phyloP scores from a whole-genome alignment of 2,113 vertebrate species.

The Channa argus region DNA sequence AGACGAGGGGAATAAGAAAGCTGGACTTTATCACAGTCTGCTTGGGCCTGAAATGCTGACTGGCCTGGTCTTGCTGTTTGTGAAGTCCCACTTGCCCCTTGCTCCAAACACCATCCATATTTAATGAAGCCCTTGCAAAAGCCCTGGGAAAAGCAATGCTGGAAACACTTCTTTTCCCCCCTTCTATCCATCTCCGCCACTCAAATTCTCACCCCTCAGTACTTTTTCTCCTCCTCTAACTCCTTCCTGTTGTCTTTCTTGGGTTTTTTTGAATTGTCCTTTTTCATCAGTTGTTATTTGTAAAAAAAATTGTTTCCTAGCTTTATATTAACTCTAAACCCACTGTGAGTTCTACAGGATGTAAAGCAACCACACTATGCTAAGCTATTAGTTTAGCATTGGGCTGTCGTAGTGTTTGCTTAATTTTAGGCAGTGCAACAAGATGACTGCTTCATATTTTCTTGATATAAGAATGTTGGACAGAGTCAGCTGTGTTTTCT shows the following conservation, averaged over 20 bases:
- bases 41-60: slow-evolving; percentile 38
- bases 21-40: slow-evolving; percentile 20
- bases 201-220: slow-evolving; percentile 26
- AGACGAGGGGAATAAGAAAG: slow-evolving; percentile 13
- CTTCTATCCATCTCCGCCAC: slow-evolving; percentile 1
- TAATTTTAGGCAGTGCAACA: slow-evolving; percentile 22
- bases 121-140: slow-evolving; percentile 78
- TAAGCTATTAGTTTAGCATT: slow-evolving; percentile 19
- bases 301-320: slow-evolving; percentile 21
- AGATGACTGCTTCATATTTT: not conserved
- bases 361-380: not conserved
- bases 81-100: slow-evolving; percentile 72
- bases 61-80: slow-evolving; percentile 60
- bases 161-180: slow-evolving; percentile 53
- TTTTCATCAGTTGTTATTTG: slow-evolving; percentile 21
- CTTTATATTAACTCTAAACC: not conserved
- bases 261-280: not conserved
- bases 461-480: not conserved
- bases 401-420: not conserved
- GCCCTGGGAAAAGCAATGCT: slow-evolving; percentile 72
- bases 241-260: not conserved
- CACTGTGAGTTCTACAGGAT: not conserved
- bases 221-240: slow-evolving; percentile 40
- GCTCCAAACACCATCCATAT: slow-evolving; percentile 79
- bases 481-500: slow-evolving; percentile 22